Base-by-base conservation (phyloP, 2,888 invertebrate species). In the Epiblema foenella region DNA sequence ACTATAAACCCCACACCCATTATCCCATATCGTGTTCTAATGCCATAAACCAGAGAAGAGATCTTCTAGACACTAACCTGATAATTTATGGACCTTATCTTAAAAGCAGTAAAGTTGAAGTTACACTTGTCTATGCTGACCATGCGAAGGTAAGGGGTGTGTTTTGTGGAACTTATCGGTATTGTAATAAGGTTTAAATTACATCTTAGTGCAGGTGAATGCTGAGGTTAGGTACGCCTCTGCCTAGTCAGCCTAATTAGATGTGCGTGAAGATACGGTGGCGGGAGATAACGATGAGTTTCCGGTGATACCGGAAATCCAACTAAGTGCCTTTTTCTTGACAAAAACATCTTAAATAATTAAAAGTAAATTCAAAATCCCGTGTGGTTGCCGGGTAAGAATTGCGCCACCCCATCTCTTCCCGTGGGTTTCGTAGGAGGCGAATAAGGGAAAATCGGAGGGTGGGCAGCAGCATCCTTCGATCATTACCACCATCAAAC, bases 141-240 rank as follows among this genome's bases (percentile, higher is more conserved):
- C 8, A 46, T 46, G 46, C 46, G 46, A 46, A n/a, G n/a, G 46
- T 46, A 46, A 46, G 46, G 46, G n/a, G 46, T 46, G 46, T 46
- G 12, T 8, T 46, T n/a, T 8, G n/a, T 46, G n/a, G 8, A 46
- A 15, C 7, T n/a, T 46, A 46, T 46, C 1, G 0, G n/a, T 46
- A 8, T n/a, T 17, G 54, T 70, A 54, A 62, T 60, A 52, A 63
- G 39, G 37, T 62, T 75, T 76, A 75, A 77, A 62, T 75, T 75
- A 42, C n/a, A 8, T n/a, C 24, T 33, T 33, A 33, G 46, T 2
- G 15, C n/a, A 7, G 2, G 7, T 46, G n/a, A 12, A n/a, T 46
- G 1, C 46, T 46, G n/a, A 46, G 46, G n/a, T 46, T n/a, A 39
- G 39, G 39, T 12, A 12, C 24, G 12, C n/a, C 56, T 42, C 37